Base-by-base conservation (phyloP, 1,140 invertebrate species). In the Drosophila malerkotliana region DNA sequence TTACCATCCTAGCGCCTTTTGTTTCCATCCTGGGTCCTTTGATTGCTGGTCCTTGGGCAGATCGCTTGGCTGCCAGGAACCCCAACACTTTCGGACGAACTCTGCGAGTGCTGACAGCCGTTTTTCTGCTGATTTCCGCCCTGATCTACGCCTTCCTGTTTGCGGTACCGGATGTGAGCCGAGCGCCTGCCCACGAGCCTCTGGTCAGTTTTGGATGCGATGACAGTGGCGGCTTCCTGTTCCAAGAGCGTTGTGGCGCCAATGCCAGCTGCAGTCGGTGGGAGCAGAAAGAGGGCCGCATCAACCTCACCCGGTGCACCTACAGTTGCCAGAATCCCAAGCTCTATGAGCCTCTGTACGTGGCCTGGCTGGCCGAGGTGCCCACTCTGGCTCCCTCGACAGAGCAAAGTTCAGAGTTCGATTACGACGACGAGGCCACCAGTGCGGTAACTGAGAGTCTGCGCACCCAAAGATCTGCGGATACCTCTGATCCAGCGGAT, bases 1-100 rank as follows among this genome's bases (percentile, higher is more conserved):
- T 97, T 63, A 96, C 95, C 32, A 94, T 95, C 37, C 92, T 96
- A 9, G 94, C 96, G 3, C 95, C 96, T 1, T 94, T 95, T 52
- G 92, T 96, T 1, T 95, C 96, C 0, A 93, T 96, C 34, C 78
- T 97, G 10, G 95, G 95, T 1, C 95, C 95, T 9, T 88, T 95
- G 41, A 92, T 95, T 28, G 93, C 93, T 10, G 95, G 94, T 37
- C 95, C 94, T 15, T 92, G 95, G 76, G 95, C 96, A 58, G 96
- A 95, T 92, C 93, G 92, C 58, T 74, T 94, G n/a, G 93, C 93
- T 0, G 92, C 91, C 54, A 82, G 79, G 45, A 90, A 81, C 62
- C 72, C 89, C 2, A 85, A 89, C 37, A 77, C 69, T 10, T 92
- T 79, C 52, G 91, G 91, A 9, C 72, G 75, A 10, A 84, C 60